Evolutionary conservation across 2,113 vertebrate genomes (phyloP), one percentile per base, ranked within the genome.

Genomic region (Microcebus murinus): DNA sequence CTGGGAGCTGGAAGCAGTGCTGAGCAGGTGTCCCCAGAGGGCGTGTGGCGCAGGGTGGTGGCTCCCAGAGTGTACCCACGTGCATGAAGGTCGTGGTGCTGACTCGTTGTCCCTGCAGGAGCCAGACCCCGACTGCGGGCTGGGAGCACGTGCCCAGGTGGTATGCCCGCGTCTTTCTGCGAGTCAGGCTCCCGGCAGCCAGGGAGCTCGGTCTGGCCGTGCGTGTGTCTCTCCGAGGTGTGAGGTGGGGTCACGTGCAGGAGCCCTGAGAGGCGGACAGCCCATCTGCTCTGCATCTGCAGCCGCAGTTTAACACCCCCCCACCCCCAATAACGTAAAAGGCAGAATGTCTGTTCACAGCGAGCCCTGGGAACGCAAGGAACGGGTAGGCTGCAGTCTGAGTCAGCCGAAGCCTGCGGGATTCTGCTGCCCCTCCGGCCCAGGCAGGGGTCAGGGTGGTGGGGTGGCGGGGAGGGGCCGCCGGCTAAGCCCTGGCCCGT

Each of bases 311-410:
- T 23, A 65, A 48, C 11, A 4, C 36, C 11, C 55, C 11, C 29
- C 31, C 6, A 8, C 6, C 59, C 25, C 59, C 23, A 27, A 1
- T 71, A n/a, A 52, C 27, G 10, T 87, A 17, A 57, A 57, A 94
- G 67, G 42, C n/a, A 36, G 10, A 59, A 82, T 14, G 55, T 20
- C 7, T 0, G 15, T 65, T 76, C 12, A 50, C 25, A 6, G 12
- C 36, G 59, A 87, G 63, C 63, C 25, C 10, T 7, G 4, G 31
- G 63, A 4, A 13, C 42, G 1, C 12, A 18, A 9, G 63, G 29
- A 8, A 15, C 52, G 8, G 13, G 8, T 12, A 10, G 50, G 63
- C 74, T 1, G 1, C 10, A 3, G 3, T 45, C 13, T 12, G 6
- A 25, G 0, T 27, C 20, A 14, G 85, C 65, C 31, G 5, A 17